phyloP scores from a whole-genome alignment of 2,888 invertebrate species.

The Allygus modestus region DNA sequence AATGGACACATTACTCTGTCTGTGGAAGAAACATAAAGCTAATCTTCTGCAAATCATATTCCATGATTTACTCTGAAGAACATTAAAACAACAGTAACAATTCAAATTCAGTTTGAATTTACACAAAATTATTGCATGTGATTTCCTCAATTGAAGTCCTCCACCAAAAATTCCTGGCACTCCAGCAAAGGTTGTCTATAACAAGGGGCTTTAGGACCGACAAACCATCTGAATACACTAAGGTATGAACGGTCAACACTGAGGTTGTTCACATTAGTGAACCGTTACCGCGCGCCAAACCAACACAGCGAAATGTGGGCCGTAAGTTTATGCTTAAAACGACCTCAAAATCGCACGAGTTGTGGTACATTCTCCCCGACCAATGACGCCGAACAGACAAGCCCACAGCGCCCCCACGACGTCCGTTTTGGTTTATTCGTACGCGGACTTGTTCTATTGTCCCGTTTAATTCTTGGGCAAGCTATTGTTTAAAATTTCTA shows the following conservation, averaged over 20 bases:
- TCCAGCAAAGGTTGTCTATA: too few relatives aligned
- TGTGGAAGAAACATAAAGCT: too few relatives aligned
- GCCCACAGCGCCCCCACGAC: background rate
- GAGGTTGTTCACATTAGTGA: too few relatives aligned
- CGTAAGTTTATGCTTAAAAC: background rate
- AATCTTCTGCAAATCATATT: too few relatives aligned
- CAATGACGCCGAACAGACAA: background rate
- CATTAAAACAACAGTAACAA: too few relatives aligned
- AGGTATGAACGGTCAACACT: background rate
- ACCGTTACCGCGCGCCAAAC: background rate
- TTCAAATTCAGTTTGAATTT: too few relatives aligned
- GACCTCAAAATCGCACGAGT: background rate
- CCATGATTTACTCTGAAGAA: too few relatives aligned
- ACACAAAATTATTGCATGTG: too few relatives aligned
- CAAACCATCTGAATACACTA: background rate
- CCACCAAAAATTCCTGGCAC: too few relatives aligned
- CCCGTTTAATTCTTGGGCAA: background rate
- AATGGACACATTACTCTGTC: too few relatives aligned
- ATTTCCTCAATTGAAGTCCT: too few relatives aligned
- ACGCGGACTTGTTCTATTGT: background rate
- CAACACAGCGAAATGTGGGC: background rate
- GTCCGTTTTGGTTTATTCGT: background rate
- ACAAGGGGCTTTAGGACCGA: too few relatives aligned
- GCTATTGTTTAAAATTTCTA: background rate
- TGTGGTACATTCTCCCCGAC: constrained; percentile 14